Conservation (phyloP, 2,797 vertebrate genomes). For the Chelmon rostratus region DNA sequence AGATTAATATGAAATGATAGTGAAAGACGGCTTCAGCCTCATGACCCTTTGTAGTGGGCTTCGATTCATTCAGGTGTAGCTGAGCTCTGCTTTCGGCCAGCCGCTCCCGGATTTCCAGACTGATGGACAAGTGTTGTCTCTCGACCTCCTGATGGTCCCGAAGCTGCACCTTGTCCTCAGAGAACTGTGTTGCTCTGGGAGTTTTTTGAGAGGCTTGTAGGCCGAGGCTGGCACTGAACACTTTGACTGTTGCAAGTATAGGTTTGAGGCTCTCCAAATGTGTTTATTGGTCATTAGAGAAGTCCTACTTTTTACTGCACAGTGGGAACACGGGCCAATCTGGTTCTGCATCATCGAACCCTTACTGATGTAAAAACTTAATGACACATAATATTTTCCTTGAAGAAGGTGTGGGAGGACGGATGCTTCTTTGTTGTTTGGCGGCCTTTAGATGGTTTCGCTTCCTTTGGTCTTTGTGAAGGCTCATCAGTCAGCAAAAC, state of each 20-base stretch:
- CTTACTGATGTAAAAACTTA: neutral
- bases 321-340: neutral
- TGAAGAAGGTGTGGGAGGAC: neutral
- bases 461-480: neutral
- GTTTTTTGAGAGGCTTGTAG: neutral
- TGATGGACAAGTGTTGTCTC: conserved; percentile 33
- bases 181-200: neutral
- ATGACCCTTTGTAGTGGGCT: conserved; percentile 5
- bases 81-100: conserved; percentile 3
- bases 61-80: neutral
- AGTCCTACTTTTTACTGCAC: neutral
- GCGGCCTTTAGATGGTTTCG: neutral
- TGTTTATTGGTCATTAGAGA: neutral
- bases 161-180: conserved; percentile 8
- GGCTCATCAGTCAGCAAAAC: neutral
- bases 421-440: neutral
- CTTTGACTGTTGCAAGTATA: neutral
- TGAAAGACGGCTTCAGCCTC: conserved; percentile 3
- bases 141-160: conserved; percentile 9
- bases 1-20: neutral
- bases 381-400: neutral
- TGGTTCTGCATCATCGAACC: neutral
- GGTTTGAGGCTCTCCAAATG: neutral
- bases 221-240: neutral
- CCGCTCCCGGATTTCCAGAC: neutral